Percentiles rank a stretch among this genome's conserved stretches.
phyloP scores from a whole-genome alignment of 1,140 invertebrate species.

The Drosophila leontia region DNA sequence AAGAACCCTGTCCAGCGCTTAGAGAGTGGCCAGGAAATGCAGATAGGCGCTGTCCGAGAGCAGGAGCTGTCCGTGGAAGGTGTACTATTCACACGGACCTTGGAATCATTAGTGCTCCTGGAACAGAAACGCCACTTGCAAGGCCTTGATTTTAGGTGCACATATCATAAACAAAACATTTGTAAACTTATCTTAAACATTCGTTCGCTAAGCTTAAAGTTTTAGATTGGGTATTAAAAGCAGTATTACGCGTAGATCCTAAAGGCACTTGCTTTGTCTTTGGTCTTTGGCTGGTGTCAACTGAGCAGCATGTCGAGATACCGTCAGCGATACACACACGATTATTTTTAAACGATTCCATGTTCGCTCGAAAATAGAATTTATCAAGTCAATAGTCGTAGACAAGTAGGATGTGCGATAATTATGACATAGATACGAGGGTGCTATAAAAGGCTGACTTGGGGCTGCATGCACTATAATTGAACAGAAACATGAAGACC shows the following conservation, averaged over 20 bases:
- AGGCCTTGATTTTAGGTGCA: background rate
- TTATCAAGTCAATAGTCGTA: conserved; percentile 39
- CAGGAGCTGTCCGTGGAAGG: conserved; percentile 20
- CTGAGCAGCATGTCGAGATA: conserved; percentile 10
- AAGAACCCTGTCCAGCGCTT: conserved; percentile 14
- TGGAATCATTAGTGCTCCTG: conserved; percentile 2
- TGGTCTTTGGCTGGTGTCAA: background rate
- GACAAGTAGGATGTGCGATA: conserved; percentile 25
- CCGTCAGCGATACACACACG: conserved; percentile 1
- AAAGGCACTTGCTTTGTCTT: background rate
- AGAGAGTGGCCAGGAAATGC: conserved; percentile 21
- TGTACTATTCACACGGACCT: background rate
- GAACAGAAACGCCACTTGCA: background rate
- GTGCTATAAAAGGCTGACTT: conserved; percentile 39
- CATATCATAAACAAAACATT: background rate
- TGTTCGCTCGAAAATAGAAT: conserved; percentile 48
- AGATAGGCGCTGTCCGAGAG: conserved; percentile 29
- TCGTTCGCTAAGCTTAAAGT: background rate
- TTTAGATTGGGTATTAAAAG: conserved; percentile 3
- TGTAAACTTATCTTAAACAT: background rate
- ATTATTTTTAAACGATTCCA: conserved; percentile 49
- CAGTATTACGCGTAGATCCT: conserved; percentile 2
- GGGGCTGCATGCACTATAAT: conserved; percentile 1
- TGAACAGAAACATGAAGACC: conserved; percentile 46
- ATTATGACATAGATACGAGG: conserved; percentile 46